Evolutionary conservation across 2,113 vertebrate genomes (phyloP).

Genomic region (Albula goreensis): DNA sequence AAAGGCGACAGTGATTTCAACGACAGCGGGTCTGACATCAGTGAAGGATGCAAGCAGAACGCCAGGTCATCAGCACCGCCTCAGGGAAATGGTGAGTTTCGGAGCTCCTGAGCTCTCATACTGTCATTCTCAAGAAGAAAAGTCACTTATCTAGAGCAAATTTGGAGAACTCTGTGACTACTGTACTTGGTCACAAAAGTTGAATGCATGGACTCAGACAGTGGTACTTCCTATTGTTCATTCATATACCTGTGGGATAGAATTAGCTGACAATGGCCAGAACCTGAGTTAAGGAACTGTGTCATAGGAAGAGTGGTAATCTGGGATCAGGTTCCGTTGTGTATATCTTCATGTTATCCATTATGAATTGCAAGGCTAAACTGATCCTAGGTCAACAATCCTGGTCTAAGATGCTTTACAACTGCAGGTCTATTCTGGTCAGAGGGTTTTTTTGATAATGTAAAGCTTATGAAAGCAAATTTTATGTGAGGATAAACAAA

Average conservation of each 20-base stretch:
- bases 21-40: constrained; percentile 67
- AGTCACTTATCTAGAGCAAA: not conserved
- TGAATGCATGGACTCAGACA: not conserved
- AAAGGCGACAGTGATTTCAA: constrained; percentile 76
- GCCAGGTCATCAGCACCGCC: constrained; percentile 38
- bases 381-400: too few species aligned
- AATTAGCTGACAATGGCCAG: not conserved
- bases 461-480: too few species aligned
- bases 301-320: too few species aligned
- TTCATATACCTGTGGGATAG: not conserved
- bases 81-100: constrained; percentile 54
- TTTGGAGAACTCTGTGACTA: not conserved
- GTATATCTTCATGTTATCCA: too few species aligned
- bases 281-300: too few species aligned
- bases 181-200: not conserved
- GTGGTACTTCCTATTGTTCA: too few species aligned
- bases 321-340: too few species aligned
- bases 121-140: not conserved
- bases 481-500: too few species aligned
- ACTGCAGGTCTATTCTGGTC: too few species aligned
- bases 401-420: too few species aligned
- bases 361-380: too few species aligned
- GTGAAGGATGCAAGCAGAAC: constrained; percentile 63
- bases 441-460: too few species aligned
- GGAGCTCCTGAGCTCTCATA: not conserved